These are phyloP conservation scores for Catocala fraxini DNA, from an alignment of 2,888 invertebrate genomes.

Conservation along the genomic window DNA sequence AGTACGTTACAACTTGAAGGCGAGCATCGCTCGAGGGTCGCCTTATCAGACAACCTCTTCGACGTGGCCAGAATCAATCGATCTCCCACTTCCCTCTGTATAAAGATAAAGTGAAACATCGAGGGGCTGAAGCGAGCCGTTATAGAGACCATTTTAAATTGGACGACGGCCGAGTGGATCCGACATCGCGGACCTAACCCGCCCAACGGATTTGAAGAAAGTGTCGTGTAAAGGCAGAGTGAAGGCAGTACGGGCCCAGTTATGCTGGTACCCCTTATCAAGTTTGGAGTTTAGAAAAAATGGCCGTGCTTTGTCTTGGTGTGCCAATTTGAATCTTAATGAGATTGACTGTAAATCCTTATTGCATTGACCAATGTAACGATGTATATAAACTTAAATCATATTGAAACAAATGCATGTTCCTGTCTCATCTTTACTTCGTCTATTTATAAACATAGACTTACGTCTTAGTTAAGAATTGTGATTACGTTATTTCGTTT, in stretches of 20 bases:
- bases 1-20: conserved; percentile 63
- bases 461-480: too few species aligned
- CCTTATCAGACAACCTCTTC: conserved; percentile 60
- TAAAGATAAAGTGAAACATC: conserved; percentile 25
- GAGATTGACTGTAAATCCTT: neutral
- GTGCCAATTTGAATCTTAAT: neutral
- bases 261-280: conserved; percentile 36
- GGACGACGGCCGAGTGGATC: conserved; percentile 49
- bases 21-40: conserved; percentile 54
- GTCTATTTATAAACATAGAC: too few species aligned
- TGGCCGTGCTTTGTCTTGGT: neutral
- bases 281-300: conserved; percentile 41
- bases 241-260: conserved; percentile 9
- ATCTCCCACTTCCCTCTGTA: conserved; percentile 34
- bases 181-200: conserved; percentile 48
- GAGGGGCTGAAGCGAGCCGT: conserved; percentile 27
- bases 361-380: too few species aligned
- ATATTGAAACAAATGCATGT: too few species aligned
- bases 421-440: too few species aligned
- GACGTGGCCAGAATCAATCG: conserved; percentile 54
- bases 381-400: too few species aligned
- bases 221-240: conserved; percentile 50
- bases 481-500: too few species aligned
- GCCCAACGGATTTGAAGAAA: conserved; percentile 47
- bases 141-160: conserved; percentile 47